phyloP scores from a whole-genome alignment of 2,113 vertebrate species.

The Calypte anna region DNA sequence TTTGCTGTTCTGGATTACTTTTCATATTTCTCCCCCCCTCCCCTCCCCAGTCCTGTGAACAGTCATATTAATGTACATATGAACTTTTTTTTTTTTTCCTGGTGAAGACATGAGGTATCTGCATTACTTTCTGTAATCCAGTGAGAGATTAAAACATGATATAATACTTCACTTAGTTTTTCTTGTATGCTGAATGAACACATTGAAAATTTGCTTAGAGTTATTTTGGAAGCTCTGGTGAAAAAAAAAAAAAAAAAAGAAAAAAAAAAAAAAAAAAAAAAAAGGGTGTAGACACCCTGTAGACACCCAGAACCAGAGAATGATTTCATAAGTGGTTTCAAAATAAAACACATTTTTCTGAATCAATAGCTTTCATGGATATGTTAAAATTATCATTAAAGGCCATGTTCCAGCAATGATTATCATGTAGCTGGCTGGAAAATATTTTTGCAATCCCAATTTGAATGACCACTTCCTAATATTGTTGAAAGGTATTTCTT shows the following conservation, averaged over 20 bases:
- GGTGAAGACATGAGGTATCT: not conserved
- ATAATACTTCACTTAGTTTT: not conserved
- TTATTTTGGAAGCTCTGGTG: not conserved
- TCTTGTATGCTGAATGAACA: not conserved
- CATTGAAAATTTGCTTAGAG: not conserved
- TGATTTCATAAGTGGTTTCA: slow-evolving; percentile 20
- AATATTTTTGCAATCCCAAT: slow-evolving; percentile 29
- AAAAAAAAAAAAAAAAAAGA: not conserved
- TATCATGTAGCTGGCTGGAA: not conserved
- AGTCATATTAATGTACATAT: not conserved
- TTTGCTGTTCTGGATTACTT: slow-evolving; percentile 39
- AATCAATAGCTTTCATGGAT: slow-evolving; percentile 1
- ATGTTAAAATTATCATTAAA: slow-evolving; percentile 28
- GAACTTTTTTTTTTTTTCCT: not conserved
- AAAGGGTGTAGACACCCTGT: not conserved
- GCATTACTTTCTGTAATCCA: not conserved
- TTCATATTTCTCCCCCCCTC: not conserved
- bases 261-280: too few species aligned
- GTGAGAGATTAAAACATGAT: not conserved
- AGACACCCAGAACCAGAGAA: not conserved
- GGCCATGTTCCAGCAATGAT: not conserved
- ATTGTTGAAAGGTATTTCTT: not conserved
- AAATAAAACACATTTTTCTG: slow-evolving; percentile 37
- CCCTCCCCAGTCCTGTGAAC: not conserved
- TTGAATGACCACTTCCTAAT: slow-evolving; percentile 15